phyloP scores from a whole-genome alignment of 1,140 invertebrate species.

The Ostrea denselamellosa region DNA sequence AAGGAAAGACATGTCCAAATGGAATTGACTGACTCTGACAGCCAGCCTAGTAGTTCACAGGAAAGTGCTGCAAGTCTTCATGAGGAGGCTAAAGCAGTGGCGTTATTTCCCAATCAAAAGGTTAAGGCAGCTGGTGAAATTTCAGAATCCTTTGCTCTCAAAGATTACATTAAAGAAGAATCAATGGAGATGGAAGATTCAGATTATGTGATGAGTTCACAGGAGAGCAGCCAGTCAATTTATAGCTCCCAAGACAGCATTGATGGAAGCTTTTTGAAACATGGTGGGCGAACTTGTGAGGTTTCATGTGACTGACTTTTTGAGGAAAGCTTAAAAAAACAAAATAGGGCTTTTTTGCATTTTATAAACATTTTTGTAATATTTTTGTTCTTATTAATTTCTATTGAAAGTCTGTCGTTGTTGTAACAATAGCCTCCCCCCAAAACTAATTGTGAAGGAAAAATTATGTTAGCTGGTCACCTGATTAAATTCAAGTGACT shows the following conservation, averaged over 20 bases:
- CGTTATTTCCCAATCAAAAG: neutral
- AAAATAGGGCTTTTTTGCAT: slow-evolving; percentile 5
- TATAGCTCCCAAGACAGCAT: slow-evolving; percentile 31
- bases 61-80: neutral
- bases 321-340: neutral
- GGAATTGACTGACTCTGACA: slow-evolving; percentile 19
- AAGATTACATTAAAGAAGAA: slow-evolving; percentile 16
- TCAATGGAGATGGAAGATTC: slow-evolving; percentile 7
- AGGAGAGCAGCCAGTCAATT: neutral
- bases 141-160: neutral
- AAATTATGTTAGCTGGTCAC: too few relatives aligned
- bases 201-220: slow-evolving; percentile 13
- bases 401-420: neutral
- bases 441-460: too few relatives aligned
- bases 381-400: neutral
- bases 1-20: slow-evolving; percentile 8
- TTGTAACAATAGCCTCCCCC: neutral
- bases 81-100: neutral
- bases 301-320: slow-evolving; percentile 9
- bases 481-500: too few relatives aligned
- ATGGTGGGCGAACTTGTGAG: neutral
- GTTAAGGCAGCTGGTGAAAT: neutral
- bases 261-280: slow-evolving; percentile 26
- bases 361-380: too few relatives aligned
- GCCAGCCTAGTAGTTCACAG: neutral